Base-by-base conservation (phyloP, 2,797 vertebrate genomes). In the Sorex maritimensis region DNA sequence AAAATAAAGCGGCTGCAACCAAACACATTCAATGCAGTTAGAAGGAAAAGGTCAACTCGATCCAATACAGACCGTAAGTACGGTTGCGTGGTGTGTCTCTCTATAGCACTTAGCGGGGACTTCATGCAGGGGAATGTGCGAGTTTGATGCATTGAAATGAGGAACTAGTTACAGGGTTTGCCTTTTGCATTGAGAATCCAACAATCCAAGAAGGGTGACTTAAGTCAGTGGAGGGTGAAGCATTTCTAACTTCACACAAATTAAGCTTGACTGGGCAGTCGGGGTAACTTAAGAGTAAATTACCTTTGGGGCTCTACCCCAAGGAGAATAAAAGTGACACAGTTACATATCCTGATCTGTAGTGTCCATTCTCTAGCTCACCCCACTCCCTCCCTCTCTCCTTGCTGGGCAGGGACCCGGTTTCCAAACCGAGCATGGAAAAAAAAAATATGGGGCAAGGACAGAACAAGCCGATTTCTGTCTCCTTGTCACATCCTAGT, bases 31-130 rank as follows among this genome's bases (percentile, higher is more conserved):
- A 98, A 98, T 98, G 98, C 98, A 98, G 97, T 98, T 98, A 98
- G 98, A 97, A 98, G 98, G 98, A 98, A 98, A 98, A 98, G 98
- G 98, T 98, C 98, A 98, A 98, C 98, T 98, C 98, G 97, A 98
- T 97, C 97, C 98, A 97, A 97, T 98, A 97, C 98, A 98, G 98
- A 98, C 97, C 97, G 98, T 98, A 98, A 98, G 98, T 98, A 98
- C 98, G 97, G 98, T 97, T 98, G 98, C 98, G 98, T 98, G 98
- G 97, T 98, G 97, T 98, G 98, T 98, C 96, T 96, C 96, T 97
- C 92, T 98, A 93, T 98, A 98, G 98, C 98, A 98, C 98, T 98
- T 97, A 98, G 96, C 97, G 97, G 97, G 98, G 97, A 96, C 97
- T 97, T 92, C 97, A 96, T 97, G 96, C 96, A 97, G 96, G 98